Conservation (phyloP, 1,140 invertebrate genomes). For the Gryon sp. region DNA sequence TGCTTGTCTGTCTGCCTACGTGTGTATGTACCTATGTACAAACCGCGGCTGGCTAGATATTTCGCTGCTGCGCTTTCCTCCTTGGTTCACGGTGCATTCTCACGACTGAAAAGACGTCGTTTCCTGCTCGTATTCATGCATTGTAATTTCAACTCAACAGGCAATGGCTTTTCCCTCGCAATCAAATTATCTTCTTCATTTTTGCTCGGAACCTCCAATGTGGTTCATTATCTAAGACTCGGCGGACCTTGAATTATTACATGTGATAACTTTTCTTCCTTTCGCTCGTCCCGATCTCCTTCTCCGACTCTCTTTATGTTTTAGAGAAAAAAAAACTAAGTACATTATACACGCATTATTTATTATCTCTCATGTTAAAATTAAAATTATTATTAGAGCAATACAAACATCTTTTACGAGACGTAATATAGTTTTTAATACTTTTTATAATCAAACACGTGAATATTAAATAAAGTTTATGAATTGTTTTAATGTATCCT, state of each 20-base stretch:
- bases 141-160: conserved; percentile 56
- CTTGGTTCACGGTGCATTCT: conserved; percentile 63
- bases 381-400: too few species aligned
- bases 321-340: background rate
- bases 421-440: too few species aligned
- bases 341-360: background rate
- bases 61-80: conserved; percentile 26
- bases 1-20: too few species aligned
- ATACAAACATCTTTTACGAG: too few species aligned
- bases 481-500: too few species aligned
- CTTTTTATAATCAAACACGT: too few species aligned
- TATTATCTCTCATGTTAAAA: too few species aligned
- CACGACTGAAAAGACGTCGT: conserved; percentile 61
- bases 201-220: conserved; percentile 40
- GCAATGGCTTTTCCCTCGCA: conserved; percentile 54
- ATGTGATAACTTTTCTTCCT: conserved; percentile 33
- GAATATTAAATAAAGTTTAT: too few species aligned
- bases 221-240: conserved; percentile 48
- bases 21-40: conserved; percentile 26
- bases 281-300: conserved; percentile 1
- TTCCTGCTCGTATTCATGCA: conserved; percentile 62
- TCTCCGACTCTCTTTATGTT: background rate
- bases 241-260: conserved; percentile 49
- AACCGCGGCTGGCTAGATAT: conserved; percentile 32
- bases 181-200: conserved; percentile 49